A percentile compares a stretch with the other conserved stretches of the same genome.
phyloP scores from a whole-genome alignment of 2,888 invertebrate genomes.

The Tetropium fuscum region DNA sequence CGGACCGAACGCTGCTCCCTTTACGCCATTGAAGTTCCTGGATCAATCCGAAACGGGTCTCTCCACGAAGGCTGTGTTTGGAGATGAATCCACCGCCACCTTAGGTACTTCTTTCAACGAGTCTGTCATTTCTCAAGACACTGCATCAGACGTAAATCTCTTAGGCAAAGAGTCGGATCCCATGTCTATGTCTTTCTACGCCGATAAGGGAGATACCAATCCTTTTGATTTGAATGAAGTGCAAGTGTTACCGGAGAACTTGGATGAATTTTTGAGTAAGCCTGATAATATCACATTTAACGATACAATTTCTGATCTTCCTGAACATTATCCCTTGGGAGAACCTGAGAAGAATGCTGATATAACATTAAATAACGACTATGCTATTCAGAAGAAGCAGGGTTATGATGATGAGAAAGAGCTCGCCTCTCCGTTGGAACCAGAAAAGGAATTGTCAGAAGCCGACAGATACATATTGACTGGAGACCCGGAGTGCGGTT shows the following conservation, averaged over 20 bases:
- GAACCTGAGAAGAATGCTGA: conserved; percentile 4
- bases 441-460: conserved; percentile 40
- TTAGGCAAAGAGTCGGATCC: conserved; percentile 71
- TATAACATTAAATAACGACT: conserved; percentile 46
- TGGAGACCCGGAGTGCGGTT: conserved; percentile 36
- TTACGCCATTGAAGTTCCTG: conserved; percentile 58
- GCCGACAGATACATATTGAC: not conserved
- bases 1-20: conserved; percentile 72
- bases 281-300: conserved; percentile 40
- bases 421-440: conserved; percentile 50
- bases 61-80: conserved; percentile 68
- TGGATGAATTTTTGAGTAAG: conserved; percentile 57
- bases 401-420: conserved; percentile 54
- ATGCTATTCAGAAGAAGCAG: conserved; percentile 49
- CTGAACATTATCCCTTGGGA: conserved; percentile 53
- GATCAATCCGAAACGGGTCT: conserved; percentile 67
- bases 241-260: conserved; percentile 70
- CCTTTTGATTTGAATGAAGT: conserved; percentile 73
- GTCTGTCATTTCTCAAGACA: conserved; percentile 33
- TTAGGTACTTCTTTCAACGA: conserved; percentile 48
- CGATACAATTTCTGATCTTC: conserved; percentile 56
- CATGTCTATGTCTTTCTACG: conserved; percentile 76
- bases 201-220: conserved; percentile 68
- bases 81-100: conserved; percentile 66
- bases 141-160: conserved; percentile 30